phyloP scores from a whole-genome alignment of 2,888 invertebrate genomes.

The Lasioglossum vierecki region DNA sequence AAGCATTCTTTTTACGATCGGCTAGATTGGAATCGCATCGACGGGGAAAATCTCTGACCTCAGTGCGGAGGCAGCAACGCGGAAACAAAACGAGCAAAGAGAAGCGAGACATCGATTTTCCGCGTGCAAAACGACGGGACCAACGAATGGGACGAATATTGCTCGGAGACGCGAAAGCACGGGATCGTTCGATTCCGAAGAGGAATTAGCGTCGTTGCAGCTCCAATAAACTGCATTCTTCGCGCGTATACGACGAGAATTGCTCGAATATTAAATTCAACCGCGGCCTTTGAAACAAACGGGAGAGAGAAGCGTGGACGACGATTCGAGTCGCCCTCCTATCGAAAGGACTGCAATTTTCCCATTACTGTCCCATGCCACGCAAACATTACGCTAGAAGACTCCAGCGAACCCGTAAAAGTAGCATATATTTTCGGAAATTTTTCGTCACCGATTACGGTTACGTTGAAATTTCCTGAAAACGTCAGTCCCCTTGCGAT shows the following conservation, averaged over 20 bases:
- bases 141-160: conserved; percentile 16
- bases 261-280: conserved; percentile 5
- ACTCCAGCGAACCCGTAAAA: background rate
- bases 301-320: background rate
- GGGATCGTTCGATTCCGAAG: background rate
- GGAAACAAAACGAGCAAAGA: conserved; percentile 16
- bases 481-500: background rate
- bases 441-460: background rate
- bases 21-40: conserved; percentile 13
- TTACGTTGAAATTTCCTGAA: background rate
- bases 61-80: conserved; percentile 15
- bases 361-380: background rate
- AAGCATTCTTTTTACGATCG: conserved; percentile 27
- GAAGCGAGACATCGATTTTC: conserved; percentile 29
- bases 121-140: conserved; percentile 2
- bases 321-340: background rate
- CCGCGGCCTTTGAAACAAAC: conserved; percentile 3
- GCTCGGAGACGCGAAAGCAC: background rate
- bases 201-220: background rate
- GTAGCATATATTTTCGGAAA: background rate
- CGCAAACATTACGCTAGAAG: background rate
- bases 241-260: background rate
- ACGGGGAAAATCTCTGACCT: conserved; percentile 1
- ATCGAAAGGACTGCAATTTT: background rate
- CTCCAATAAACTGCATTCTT: conserved; percentile 14